phyloP scores from a whole-genome alignment of 2,888 invertebrate genomes.

The Endotricha flammealis region DNA sequence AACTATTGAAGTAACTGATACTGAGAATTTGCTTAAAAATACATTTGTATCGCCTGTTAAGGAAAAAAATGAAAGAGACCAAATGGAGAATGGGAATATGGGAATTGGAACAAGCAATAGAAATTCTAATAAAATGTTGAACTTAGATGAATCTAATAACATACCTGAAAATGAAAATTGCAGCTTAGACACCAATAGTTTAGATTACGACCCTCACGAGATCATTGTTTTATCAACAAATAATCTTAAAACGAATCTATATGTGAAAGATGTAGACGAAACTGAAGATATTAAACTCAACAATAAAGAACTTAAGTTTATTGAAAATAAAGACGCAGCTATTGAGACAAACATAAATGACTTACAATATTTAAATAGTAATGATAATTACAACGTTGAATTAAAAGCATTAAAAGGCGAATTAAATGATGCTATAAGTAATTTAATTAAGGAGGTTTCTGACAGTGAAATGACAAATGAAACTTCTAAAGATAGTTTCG shows the following conservation, averaged over 20 bases:
- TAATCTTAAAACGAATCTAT: conserved; percentile 56
- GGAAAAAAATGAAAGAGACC: conserved; percentile 12
- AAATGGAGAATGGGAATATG: neutral
- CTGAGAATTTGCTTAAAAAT: conserved; percentile 59
- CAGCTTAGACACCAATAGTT: conserved; percentile 2
- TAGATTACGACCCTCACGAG: conserved; percentile 37
- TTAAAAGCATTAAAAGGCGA: conserved; percentile 68
- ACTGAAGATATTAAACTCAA: conserved; percentile 11
- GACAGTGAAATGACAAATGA: conserved; percentile 51
- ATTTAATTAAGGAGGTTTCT: conserved; percentile 64
- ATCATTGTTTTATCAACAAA: conserved; percentile 61
- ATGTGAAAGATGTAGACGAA: conserved; percentile 54
- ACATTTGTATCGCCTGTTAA: conserved; percentile 35
- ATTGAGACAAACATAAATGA: conserved; percentile 9
- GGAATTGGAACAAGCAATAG: neutral
- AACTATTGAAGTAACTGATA: conserved; percentile 69
- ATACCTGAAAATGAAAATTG: conserved; percentile 8
- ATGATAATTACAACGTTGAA: conserved; percentile 48
- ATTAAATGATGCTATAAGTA: conserved; percentile 67
- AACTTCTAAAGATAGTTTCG: conserved; percentile 41
- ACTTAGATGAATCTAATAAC: conserved; percentile 11
- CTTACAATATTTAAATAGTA: conserved; percentile 16
- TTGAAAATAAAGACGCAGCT: conserved; percentile 9
- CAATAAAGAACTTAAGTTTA: neutral
- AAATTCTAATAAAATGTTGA: conserved; percentile 2